Conservation (phyloP, 1,140 invertebrate species). For the Atta cephalotes region DNA sequence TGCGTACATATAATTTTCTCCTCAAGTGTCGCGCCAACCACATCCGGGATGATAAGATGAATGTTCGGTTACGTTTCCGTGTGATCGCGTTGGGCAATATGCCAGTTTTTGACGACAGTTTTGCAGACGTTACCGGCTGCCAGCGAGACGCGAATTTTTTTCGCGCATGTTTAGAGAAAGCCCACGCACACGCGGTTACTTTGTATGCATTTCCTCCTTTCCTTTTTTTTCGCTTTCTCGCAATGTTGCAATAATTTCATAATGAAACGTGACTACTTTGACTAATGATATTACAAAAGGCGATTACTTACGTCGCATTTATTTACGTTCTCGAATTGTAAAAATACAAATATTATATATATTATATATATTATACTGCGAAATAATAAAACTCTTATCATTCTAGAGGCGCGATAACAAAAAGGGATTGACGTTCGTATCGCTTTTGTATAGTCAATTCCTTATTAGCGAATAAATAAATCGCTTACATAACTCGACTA, state of each 20-base stretch:
- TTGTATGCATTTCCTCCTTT: not conserved
- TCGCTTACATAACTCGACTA: not conserved
- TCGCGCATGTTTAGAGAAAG: not conserved
- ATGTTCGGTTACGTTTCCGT: slow-evolving; percentile 34
- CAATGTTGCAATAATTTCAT: not conserved
- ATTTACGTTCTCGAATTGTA: not conserved
- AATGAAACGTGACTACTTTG: not conserved
- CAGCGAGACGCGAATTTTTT: slow-evolving; percentile 22
- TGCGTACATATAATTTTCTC: not conserved
- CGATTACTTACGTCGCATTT: not conserved
- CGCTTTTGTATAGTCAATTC: not conserved
- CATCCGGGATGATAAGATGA: slow-evolving; percentile 30
- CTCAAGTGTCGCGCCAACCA: not conserved
- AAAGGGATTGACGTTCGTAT: not conserved
- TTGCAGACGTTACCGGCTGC: slow-evolving; percentile 21
- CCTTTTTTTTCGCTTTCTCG: not conserved
- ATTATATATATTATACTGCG: not conserved
- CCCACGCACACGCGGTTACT: not conserved
- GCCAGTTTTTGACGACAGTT: slow-evolving; percentile 4
- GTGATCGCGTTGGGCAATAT: slow-evolving; percentile 20
- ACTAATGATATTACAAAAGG: not conserved
- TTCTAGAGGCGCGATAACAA: not conserved
- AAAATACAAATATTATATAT: not conserved
- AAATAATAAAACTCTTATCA: not conserved
- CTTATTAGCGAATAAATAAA: not conserved